A percentile compares a stretch with the other conserved stretches of the same genome.
These are phyloP conservation scores for Passer domesticus DNA, from an alignment of 2,113 vertebrate species.

Conservation along the genomic window DNA sequence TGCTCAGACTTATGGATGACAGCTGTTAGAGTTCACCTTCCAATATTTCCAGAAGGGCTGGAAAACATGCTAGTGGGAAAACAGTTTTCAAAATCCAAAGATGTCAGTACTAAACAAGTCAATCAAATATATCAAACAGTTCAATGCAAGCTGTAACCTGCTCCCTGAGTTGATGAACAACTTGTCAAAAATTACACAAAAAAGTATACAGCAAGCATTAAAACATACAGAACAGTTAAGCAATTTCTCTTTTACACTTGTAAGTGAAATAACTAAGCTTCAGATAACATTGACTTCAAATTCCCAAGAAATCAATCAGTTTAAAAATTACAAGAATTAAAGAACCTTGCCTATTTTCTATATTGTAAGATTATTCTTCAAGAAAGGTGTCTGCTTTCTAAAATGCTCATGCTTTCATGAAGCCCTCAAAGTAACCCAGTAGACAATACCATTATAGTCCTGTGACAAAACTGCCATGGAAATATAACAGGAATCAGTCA, in stretches of 20 bases:
- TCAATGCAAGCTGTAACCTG: neutral
- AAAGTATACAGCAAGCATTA: neutral
- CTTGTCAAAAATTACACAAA: neutral
- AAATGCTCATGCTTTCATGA: neutral
- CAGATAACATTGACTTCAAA: neutral
- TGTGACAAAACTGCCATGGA: neutral
- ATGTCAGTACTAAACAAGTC: neutral
- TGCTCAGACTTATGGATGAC: neutral
- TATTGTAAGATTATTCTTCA: neutral
- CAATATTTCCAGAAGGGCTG: neutral
- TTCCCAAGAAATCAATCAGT: neutral
- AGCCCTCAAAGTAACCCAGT: neutral
- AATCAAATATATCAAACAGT: neutral
- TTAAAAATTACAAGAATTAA: neutral
- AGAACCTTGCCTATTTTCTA: neutral
- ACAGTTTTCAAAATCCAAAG: neutral
- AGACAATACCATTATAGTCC: neutral
- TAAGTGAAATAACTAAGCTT: neutral
- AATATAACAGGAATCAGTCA: neutral
- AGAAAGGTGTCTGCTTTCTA: neutral
- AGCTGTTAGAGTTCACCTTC: neutral
- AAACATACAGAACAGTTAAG: neutral
- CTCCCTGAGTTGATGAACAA: neutral
- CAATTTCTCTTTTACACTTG: neutral
- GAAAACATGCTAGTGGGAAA: neutral